These are phyloP conservation scores for Grammomys surdaster DNA, from an alignment of 2,113 vertebrate genomes.

Conservation along the genomic window DNA sequence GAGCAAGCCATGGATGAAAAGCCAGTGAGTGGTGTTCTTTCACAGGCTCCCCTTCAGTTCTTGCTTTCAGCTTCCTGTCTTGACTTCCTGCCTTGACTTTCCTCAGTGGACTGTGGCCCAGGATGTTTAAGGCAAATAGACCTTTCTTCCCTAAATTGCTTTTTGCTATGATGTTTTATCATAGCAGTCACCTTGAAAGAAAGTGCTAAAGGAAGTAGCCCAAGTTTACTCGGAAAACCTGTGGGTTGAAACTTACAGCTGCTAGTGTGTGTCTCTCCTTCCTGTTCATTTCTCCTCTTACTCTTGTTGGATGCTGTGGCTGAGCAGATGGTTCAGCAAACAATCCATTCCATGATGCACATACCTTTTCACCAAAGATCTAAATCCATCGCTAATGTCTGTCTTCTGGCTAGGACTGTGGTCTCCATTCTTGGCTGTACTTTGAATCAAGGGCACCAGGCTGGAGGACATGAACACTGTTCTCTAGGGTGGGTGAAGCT, in stretches of 20 bases:
- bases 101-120: not conserved
- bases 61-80: not conserved
- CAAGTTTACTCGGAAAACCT: slow-evolving; percentile 1
- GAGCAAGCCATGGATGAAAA: not conserved
- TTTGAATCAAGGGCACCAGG: slow-evolving; percentile 9
- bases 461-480: not conserved
- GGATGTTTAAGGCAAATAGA: not conserved
- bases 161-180: not conserved
- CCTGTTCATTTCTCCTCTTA: slow-evolving; percentile 14
- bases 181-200: not conserved
- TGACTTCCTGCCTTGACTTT: not conserved
- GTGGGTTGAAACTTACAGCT: not conserved
- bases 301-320: slow-evolving; percentile 9
- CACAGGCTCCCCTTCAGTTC: not conserved
- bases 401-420: slow-evolving; percentile 9
- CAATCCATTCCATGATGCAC: not conserved
- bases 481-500: not conserved
- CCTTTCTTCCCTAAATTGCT: not conserved
- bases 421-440: slow-evolving; percentile 28
- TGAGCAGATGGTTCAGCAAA: slow-evolving; percentile 59
- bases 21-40: not conserved
- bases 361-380: slow-evolving; percentile 51
- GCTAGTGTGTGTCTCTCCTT: not conserved
- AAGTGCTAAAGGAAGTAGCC: slow-evolving; percentile 42
- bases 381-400: slow-evolving; percentile 67